These are phyloP conservation scores for Argopecten irradians DNA, from an alignment of 1,140 invertebrate species.

Conservation along the genomic window DNA sequence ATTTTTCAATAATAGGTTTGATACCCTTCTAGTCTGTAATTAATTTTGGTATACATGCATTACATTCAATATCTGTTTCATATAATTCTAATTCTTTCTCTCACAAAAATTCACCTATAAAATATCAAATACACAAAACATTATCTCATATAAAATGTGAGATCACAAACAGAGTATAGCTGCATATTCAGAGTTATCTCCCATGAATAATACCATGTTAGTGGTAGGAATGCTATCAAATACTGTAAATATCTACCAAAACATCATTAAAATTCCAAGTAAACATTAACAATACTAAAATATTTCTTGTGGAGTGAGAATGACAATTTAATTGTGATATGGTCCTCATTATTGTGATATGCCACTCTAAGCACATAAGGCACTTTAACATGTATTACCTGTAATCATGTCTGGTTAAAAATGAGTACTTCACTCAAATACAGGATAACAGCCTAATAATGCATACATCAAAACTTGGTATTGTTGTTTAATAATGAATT, in stretches of 20 bases:
- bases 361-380: too few species aligned
- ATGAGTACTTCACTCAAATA: too few species aligned
- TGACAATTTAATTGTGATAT: too few species aligned
- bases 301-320: too few species aligned
- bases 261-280: neutral
- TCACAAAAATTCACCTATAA: neutral
- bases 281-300: too few species aligned
- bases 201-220: neutral
- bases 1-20: too few species aligned
- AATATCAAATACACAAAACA: neutral
- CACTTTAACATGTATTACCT: too few species aligned
- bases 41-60: neutral
- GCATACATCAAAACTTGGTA: too few species aligned
- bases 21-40: too few species aligned
- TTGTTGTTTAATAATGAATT: neutral
- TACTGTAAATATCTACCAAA: neutral
- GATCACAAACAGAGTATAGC: neutral
- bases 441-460: too few species aligned
- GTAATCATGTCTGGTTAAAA: too few species aligned
- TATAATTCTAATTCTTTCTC: neutral
- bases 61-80: neutral
- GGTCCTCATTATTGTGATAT: too few species aligned
- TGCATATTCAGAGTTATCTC: neutral
- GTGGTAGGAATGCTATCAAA: neutral
- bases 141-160: neutral